phyloP scores from a whole-genome alignment of 1,140 invertebrate genomes.

The Philopotamus ludificatus region DNA sequence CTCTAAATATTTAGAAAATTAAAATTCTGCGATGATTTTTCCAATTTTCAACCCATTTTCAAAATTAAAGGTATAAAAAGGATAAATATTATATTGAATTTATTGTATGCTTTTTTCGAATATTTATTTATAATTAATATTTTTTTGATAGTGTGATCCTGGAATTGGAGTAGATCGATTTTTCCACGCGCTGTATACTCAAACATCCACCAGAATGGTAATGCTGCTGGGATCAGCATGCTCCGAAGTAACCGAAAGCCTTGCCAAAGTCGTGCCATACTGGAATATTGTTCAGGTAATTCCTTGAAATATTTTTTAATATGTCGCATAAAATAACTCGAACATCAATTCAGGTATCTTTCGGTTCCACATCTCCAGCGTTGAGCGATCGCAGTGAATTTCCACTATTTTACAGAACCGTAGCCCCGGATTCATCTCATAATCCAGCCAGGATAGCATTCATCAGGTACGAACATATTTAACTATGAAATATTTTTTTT shows the following conservation, averaged over 20 bases:
- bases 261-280: conserved; percentile 86
- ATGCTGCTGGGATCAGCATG: conserved; percentile 82
- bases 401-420: conserved; percentile 83
- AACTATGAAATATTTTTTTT: not conserved
- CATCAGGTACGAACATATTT: conserved; percentile 60
- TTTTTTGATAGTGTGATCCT: conserved; percentile 73
- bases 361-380: conserved; percentile 80
- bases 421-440: conserved; percentile 83
- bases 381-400: conserved; percentile 82
- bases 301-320: not conserved
- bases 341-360: conserved; percentile 67
- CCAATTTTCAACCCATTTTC: no score
- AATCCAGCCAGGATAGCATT: conserved; percentile 82
- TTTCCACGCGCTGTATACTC: conserved; percentile 86
- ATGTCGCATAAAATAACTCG: not conserved
- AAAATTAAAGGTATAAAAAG: no score
- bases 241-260: conserved; percentile 84
- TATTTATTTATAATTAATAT: not conserved
- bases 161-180: conserved; percentile 86
- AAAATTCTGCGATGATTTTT: no score
- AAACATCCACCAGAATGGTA: conserved; percentile 67
- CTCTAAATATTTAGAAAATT: no score
- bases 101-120: not conserved
- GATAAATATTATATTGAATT: no score
- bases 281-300: conserved; percentile 92